These are phyloP conservation scores for Falcaria lacertinaria DNA, from an alignment of 2,888 invertebrate species.

Conservation along the genomic window DNA sequence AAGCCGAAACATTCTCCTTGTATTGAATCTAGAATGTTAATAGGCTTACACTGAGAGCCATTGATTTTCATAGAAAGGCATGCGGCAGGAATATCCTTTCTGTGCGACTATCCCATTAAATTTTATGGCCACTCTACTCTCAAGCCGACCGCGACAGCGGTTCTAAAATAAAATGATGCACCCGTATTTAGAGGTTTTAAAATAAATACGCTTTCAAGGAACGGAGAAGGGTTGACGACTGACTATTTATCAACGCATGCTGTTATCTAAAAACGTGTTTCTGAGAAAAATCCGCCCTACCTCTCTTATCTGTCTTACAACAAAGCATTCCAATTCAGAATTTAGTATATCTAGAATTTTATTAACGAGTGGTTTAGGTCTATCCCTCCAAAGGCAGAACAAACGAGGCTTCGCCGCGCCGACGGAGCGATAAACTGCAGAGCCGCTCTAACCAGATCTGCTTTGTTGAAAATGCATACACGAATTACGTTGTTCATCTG, in stretches of 20 bases:
- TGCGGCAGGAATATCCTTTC: no score
- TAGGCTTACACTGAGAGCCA: no score
- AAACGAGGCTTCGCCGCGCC: background rate
- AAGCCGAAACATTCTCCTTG: no score
- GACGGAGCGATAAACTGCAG: conserved; percentile 2
- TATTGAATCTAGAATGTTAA: no score
- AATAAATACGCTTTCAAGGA: background rate
- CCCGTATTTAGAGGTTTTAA: background rate
- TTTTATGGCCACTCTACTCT: background rate
- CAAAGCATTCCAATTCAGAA: background rate
- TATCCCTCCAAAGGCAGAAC: background rate
- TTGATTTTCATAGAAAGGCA: no score
- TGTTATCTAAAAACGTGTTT: no score
- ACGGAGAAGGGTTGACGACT: background rate
- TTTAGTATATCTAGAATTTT: background rate
- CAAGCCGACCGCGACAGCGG: background rate
- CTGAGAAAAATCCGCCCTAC: no score
- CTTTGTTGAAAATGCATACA: background rate
- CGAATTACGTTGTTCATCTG: background rate
- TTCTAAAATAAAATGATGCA: background rate
- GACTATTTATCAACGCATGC: no score
- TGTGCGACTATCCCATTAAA: background rate
- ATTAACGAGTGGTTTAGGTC: background rate
- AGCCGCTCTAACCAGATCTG: conserved; percentile 1
- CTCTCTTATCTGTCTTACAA: no score